These are phyloP conservation scores for Champsocephalus esox DNA, from an alignment of 2,797 vertebrate species.

Conservation along the genomic window DNA sequence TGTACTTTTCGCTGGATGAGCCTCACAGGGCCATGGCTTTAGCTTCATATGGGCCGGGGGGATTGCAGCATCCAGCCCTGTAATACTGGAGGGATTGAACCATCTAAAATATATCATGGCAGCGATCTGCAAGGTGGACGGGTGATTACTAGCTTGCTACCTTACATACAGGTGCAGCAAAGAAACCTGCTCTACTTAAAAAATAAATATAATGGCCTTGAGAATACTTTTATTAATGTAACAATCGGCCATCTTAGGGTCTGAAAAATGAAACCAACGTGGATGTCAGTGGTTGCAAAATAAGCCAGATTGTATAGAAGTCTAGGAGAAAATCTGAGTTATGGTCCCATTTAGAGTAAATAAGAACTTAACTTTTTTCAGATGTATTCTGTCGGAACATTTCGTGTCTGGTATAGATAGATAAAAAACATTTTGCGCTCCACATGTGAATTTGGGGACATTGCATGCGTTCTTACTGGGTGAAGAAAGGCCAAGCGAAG, in stretches of 20 bases:
- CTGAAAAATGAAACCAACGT: too few species aligned
- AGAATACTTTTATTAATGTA: not conserved
- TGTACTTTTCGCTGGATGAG: conserved; percentile 19
- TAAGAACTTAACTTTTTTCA: not conserved
- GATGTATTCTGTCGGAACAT: not conserved
- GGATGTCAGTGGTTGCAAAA: too few species aligned
- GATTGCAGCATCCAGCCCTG: conserved; percentile 28
- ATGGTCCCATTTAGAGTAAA: too few species aligned
- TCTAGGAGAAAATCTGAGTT: too few species aligned
- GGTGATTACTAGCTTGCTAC: not conserved
- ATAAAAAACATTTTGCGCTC: not conserved
- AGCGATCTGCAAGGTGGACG: conserved; percentile 5
- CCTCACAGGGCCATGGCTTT: conserved; percentile 3
- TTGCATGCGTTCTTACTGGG: not conserved
- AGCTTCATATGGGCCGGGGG: conserved; percentile 20
- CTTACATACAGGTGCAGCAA: conserved; percentile 8
- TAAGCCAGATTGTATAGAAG: too few species aligned
- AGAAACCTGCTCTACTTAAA: not conserved
- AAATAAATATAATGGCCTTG: not conserved
- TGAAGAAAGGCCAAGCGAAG: not conserved
- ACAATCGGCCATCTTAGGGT: too few species aligned
- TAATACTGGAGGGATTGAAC: conserved; percentile 34
- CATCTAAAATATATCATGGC: conserved; percentile 28
- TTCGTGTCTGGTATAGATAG: not conserved
- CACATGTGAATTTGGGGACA: not conserved